Evolutionary conservation across 2,888 invertebrate genomes (phyloP), one percentile per base, ranked within the genome.

Genomic region (Axea sp.): DNA sequence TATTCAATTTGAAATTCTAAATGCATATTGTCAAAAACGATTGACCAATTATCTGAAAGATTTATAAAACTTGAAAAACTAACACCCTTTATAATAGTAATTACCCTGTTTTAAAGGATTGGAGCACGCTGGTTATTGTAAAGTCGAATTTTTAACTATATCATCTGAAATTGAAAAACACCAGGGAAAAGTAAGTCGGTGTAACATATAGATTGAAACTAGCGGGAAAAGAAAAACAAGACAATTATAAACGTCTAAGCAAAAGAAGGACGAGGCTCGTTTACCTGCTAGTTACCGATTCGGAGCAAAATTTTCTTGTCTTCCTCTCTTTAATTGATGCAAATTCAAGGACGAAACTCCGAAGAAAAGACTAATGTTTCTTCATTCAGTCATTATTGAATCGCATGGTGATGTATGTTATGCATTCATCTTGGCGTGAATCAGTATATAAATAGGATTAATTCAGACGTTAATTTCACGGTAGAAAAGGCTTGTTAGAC

Each of bases 401-500:
- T 55, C 26, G 53, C 51, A 51, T 33, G 26, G 28, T 60, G 53
- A 69, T 53, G 43, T 47, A 68, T 31, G 24, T 53, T 41, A 51
- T 68, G 59, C 59, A 22, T 51, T 51, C 45, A 12, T 51, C 15
- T 45, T 68, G 41, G 41, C 67, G 37, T 49, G 39, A 39, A 57
- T 41, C 49, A 43, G 49, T 59, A 68, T 68, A 57, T 49, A 68
- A 68, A 57, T 67, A 67, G 67, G 39, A 57, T 35, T 41, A 41
- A 67, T 67, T 49, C 41, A 57, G 59, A 59, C 22, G 22, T 57
- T 12, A 59, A 51, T 33, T 59, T 35, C 43, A 26, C 51, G 39
- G 51, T 59, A 68, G 59, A 68, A 68, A 68, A 68, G 57, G 43
- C 51, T 68, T 24, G 31, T 49, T 49, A 68, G 49, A 49, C 55